phyloP scores from a whole-genome alignment of 2,797 vertebrate genomes.

The Schizothorax lantsangensis region DNA sequence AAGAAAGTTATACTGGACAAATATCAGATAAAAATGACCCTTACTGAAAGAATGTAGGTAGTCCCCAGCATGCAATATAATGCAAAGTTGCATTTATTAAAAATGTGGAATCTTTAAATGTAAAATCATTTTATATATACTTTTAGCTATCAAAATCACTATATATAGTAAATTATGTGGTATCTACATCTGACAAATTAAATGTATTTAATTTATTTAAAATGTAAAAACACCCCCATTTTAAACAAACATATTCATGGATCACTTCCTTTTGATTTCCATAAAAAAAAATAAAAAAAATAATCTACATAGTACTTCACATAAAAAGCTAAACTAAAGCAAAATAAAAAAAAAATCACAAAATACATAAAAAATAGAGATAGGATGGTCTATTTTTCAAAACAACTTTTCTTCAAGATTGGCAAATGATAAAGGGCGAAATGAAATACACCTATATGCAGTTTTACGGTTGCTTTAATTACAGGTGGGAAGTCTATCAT shows the following conservation, averaged over 20 bases:
- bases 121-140: too few relatives aligned
- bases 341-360: not conserved
- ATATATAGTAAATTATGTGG: too few relatives aligned
- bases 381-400: not conserved
- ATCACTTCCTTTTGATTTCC: too few relatives aligned
- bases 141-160: too few relatives aligned
- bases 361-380: not conserved
- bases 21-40: not conserved
- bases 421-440: slow-evolving; percentile 67
- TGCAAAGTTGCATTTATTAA: not conserved
- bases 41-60: not conserved
- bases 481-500: slow-evolving; percentile 63
- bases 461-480: slow-evolving; percentile 62
- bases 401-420: slow-evolving; percentile 34
- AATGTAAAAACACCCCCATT: too few relatives aligned
- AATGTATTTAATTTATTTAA: too few relatives aligned
- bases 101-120: too few relatives aligned
- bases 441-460: slow-evolving; percentile 58
- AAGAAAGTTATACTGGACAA: not conserved
- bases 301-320: not conserved
- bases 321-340: not conserved
- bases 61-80: not conserved
- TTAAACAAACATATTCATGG: too few relatives aligned
- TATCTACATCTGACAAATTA: too few relatives aligned
- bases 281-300: too few relatives aligned